phyloP scores from a whole-genome alignment of 2,797 vertebrate genomes.

The Galaxias olidus region DNA sequence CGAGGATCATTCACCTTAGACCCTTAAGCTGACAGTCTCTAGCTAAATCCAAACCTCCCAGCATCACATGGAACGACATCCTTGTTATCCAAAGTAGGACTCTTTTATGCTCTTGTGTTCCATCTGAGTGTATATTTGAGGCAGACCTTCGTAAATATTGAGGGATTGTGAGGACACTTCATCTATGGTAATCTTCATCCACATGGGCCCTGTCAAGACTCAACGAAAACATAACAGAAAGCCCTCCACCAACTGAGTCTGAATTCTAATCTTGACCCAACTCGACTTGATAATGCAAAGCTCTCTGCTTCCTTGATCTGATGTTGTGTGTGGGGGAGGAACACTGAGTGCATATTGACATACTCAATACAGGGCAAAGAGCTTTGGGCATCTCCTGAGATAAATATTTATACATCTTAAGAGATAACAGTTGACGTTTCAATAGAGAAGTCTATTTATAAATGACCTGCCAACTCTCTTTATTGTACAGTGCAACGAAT shows the following conservation, averaged over 20 bases:
- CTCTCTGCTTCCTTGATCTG: constrained; percentile 60
- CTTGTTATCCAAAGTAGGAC: constrained; percentile 1
- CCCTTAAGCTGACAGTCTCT: constrained; percentile 20
- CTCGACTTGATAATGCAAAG: constrained; percentile 62
- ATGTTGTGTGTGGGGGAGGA: constrained; percentile 44
- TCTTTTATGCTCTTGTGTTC: constrained; percentile 24
- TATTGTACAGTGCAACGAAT: not conserved
- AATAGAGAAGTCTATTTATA: constrained; percentile 41
- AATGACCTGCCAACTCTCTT: constrained; percentile 3
- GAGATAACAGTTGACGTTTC: constrained; percentile 45
- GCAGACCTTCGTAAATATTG: constrained; percentile 46
- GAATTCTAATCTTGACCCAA: constrained; percentile 65
- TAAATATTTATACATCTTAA: constrained; percentile 59
- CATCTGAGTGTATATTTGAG: constrained; percentile 22
- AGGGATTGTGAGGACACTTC: constrained; percentile 44
- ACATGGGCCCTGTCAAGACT: constrained; percentile 42
- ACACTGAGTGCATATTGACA: constrained; percentile 64
- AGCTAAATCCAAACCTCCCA: constrained; percentile 12
- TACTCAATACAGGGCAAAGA: constrained; percentile 47
- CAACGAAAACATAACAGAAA: constrained; percentile 50
- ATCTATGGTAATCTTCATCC: constrained; percentile 50
- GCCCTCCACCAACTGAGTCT: constrained; percentile 51
- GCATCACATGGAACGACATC: constrained; percentile 22
- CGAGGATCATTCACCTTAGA: constrained; percentile 1
- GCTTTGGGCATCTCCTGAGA: constrained; percentile 29